These are phyloP conservation scores for Pithys albifrons DNA, from an alignment of 2,113 vertebrate species.

Conservation along the genomic window DNA sequence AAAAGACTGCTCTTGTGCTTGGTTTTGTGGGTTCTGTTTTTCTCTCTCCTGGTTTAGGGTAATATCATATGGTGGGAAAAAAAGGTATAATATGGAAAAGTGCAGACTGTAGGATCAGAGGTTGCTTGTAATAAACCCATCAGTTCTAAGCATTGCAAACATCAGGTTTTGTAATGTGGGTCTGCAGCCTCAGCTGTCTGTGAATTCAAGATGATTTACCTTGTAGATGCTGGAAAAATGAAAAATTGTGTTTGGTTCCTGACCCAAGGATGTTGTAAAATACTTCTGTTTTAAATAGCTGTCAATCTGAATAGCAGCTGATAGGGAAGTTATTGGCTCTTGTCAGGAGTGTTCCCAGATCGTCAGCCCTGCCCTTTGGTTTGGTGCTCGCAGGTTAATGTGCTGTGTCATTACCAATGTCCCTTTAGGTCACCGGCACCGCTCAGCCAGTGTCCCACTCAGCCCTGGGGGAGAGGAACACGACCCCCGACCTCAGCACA, in stretches of 20 bases:
- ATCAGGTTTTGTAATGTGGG: background rate
- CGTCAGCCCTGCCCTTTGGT: fast-evolving
- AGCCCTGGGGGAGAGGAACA: constrained; percentile 80
- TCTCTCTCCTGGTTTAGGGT: background rate
- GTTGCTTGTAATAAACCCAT: background rate
- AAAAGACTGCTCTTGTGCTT: background rate
- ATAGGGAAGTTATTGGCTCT: background rate
- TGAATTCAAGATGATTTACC: background rate
- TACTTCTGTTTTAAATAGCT: background rate
- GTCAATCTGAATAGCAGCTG: background rate
- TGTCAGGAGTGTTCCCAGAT: background rate
- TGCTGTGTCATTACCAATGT: background rate
- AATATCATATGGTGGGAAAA: background rate
- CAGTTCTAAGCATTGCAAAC: background rate
- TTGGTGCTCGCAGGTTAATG: background rate
- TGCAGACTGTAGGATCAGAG: background rate
- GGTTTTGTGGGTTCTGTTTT: background rate
- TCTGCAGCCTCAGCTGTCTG: background rate
- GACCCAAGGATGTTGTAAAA: background rate
- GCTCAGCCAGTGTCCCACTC: constrained; percentile 82
- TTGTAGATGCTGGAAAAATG: background rate
- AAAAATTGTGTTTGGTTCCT: background rate
- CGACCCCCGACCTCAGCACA: constrained; percentile 79
- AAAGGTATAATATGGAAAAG: background rate
- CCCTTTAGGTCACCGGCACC: constrained; percentile 75